A percentile compares a stretch with the other conserved stretches of the same genome.
phyloP scores from a whole-genome alignment of 2,888 invertebrate species.

The Drosophila antonietae region DNA sequence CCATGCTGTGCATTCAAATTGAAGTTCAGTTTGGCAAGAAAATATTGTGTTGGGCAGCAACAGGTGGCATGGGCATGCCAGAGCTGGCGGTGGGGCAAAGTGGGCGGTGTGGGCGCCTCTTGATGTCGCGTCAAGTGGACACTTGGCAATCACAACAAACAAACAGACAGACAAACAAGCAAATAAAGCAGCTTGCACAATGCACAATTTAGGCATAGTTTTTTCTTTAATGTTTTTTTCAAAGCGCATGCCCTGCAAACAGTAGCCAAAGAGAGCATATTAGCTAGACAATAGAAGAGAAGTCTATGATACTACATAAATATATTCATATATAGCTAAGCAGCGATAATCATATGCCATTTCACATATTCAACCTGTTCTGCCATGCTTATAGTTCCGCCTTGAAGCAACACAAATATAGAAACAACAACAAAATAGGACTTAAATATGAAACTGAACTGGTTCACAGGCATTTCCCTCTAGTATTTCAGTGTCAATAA shows the following conservation, averaged over 20 bases:
- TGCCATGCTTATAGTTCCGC: neutral
- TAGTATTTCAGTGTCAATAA: constrained; percentile 7
- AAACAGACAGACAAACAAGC: constrained; percentile 35
- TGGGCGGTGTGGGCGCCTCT: constrained; percentile 11
- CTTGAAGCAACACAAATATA: neutral
- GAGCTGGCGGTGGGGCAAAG: neutral
- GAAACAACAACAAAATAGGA: neutral
- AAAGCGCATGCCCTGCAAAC: constrained; percentile 1
- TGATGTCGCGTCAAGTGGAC: constrained; percentile 41
- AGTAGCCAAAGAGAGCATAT: neutral
- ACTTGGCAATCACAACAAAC: constrained; percentile 45
- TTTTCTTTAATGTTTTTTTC: constrained; percentile 2
- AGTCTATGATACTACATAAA: too few species aligned
- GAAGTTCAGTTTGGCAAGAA: constrained; percentile 40
- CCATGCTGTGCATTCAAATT: constrained; percentile 44
- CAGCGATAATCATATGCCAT: neutral
- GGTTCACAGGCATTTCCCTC: constrained; percentile 9
- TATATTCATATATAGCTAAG: neutral
- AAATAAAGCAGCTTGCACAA: constrained; percentile 29
- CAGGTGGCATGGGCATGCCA: neutral
- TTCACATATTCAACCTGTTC: too few species aligned
- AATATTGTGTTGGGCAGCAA: neutral
- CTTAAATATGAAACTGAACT: neutral
- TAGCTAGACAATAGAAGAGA: neutral
- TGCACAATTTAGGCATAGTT: constrained; percentile 22